Base-by-base conservation (phyloP, 2,797 vertebrate species). In the Cuculus canorus region DNA sequence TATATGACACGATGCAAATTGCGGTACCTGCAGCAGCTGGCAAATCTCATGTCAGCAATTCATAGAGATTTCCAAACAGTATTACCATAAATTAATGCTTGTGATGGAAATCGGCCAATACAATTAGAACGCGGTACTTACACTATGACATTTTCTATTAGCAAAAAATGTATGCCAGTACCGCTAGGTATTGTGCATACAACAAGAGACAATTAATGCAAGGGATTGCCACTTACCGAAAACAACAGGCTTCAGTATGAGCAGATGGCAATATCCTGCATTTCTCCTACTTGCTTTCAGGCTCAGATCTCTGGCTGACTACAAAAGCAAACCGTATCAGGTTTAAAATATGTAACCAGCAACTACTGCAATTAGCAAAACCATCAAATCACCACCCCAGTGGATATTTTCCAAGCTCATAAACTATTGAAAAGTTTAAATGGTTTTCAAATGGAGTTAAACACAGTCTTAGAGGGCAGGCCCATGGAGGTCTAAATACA, bases 31-130 rank as follows among this genome's bases (percentile, higher is more conserved):
- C 79, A 76, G 95, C 92, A 86, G 87, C 93, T 76, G 77, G 82
- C 85, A 66, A 92, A 63, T 41, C 82, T 86, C 92, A 63, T 5
- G 0, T 60, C 91, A 91, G 80, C 93, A 56, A 25, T 50, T 86
- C 89, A 13, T 3, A 3, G 59, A 81, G 82, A 69, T 88, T 92
- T 92, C 92, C 93, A 77, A 90, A 56, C 72, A 69, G 79, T 23
- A 54, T 83, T 88, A 88, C n/a, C 48, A 79, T 90, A 60, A 94
- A 97, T 95, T 93, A 96, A 96, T 84, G 91, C 91, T 82, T 94
- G 87, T 69, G 82, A 77, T 94, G 95, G 95, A 96, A 82, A 92
- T 5, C 0, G 15, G 93, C 95, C 95, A 96, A 82, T 13, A 66
- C 87, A 95, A 92, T 92, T 82, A 91, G 89, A 88, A 84, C 76